Percentiles rank a stretch among this genome's conserved stretches.
These are phyloP conservation scores for Pilophorus perplexus DNA, from an alignment of 2,888 invertebrate species.

Conservation along the genomic window DNA sequence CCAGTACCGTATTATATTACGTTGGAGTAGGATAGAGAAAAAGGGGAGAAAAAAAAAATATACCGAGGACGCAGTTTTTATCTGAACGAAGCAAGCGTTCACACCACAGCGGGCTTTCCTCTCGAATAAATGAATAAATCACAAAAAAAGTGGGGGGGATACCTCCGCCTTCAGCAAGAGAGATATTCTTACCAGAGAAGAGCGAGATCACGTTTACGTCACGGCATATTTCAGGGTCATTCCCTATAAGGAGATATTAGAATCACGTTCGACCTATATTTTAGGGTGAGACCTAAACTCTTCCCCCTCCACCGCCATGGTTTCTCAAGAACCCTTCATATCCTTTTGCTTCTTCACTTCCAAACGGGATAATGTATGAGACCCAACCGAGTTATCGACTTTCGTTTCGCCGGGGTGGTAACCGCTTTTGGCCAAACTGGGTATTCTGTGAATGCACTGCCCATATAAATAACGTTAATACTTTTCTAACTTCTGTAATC, in stretches of 20 bases:
- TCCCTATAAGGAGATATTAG: constrained; percentile 36
- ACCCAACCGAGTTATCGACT: constrained; percentile 15
- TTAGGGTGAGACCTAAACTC: constrained; percentile 18
- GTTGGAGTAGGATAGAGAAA: too few species aligned
- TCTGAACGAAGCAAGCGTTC: constrained; percentile 14
- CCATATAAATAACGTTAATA: constrained; percentile 14
- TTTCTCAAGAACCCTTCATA: neutral
- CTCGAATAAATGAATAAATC: constrained; percentile 33
- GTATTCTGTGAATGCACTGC: neutral
- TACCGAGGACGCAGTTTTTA: constrained; percentile 9
- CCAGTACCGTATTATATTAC: too few species aligned
- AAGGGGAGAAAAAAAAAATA: neutral
- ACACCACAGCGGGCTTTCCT: constrained; percentile 18
- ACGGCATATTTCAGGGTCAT: constrained; percentile 34
- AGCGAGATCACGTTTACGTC: constrained; percentile 12
- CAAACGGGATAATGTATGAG: constrained; percentile 24
- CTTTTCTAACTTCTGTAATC: constrained; percentile 7
- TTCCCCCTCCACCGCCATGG: neutral
- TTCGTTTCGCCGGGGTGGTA: neutral
- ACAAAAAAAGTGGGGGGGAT: too few species aligned
- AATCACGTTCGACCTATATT: constrained; percentile 36
- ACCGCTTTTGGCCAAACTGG: constrained; percentile 2
- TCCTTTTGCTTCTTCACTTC: neutral
- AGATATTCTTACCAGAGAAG: neutral
- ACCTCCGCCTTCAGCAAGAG: too few species aligned